Evolutionary conservation across 1,140 invertebrate species (phyloP).

Genomic region (Chrysomallon squamiferum): DNA sequence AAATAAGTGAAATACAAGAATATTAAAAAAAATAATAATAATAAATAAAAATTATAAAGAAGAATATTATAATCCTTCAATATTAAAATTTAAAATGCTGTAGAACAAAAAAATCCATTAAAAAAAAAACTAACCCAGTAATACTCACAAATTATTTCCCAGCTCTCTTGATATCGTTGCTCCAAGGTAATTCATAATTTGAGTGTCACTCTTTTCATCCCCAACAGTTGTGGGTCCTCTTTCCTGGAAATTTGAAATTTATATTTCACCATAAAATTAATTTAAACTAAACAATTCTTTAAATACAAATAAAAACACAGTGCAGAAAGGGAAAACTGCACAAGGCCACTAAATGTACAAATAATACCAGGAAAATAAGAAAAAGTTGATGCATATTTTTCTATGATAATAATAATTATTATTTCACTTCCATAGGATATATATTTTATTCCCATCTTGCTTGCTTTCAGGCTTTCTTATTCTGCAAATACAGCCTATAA

Average conservation of each 20-base stretch:
- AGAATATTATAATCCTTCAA: no score
- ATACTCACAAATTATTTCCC: constrained; percentile 64
- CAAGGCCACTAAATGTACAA: neutral
- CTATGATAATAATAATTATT: no score
- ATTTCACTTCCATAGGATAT: no score
- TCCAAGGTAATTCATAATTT: constrained; percentile 61
- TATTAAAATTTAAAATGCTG: no score
- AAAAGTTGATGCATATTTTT: neutral
- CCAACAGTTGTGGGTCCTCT: constrained; percentile 61
- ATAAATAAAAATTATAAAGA: no score
- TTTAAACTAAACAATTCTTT: neutral
- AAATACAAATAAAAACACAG: neutral
- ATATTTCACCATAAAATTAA: constrained; percentile 1
- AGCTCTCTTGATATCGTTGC: constrained; percentile 53
- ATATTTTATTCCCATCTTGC: no score
- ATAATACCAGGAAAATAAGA: neutral
- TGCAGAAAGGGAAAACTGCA: neutral
- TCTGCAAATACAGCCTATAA: no score
- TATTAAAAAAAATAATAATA: no score
- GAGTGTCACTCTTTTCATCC: constrained; percentile 61
- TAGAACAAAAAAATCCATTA: no score
- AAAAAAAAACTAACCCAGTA: no score
- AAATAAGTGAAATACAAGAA: no score
- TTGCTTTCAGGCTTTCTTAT: no score
- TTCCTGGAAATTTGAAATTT: constrained; percentile 48